Evolutionary conservation across 2,797 vertebrate species (phyloP).

Genomic region (Anableps anableps): DNA sequence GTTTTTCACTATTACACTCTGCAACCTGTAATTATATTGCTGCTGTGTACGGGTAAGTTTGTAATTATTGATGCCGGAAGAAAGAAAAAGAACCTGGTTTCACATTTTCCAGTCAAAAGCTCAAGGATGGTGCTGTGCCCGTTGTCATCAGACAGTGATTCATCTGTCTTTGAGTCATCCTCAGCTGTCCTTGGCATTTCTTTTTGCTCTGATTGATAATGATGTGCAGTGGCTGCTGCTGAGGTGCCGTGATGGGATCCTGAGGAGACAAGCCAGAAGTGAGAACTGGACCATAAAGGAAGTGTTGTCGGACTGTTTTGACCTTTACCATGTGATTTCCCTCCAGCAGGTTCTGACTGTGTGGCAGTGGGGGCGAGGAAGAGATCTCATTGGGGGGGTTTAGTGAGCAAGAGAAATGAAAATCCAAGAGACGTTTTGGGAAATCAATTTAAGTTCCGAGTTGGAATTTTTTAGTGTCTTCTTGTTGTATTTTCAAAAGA

Average conservation of each 20-base stretch:
- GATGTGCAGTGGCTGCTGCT: slow-evolving; percentile 25
- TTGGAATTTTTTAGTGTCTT: not conserved
- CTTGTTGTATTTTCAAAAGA: not conserved
- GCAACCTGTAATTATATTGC: slow-evolving; percentile 25
- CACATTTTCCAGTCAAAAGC: not conserved
- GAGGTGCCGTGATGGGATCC: slow-evolving; percentile 28
- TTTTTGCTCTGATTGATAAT: slow-evolving; percentile 28
- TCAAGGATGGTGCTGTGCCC: not conserved
- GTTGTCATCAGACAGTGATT: not conserved
- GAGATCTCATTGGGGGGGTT: not conserved
- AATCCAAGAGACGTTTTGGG: not conserved
- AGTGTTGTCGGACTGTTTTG: slow-evolving; percentile 28
- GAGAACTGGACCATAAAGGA: slow-evolving; percentile 31
- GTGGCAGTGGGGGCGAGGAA: not conserved
- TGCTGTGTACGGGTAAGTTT: slow-evolving; percentile 16
- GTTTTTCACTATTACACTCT: slow-evolving; percentile 26
- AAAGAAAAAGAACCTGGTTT: not conserved
- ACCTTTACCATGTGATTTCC: slow-evolving; percentile 48
- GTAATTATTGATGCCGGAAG: slow-evolving; percentile 24
- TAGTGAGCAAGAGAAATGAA: not conserved
- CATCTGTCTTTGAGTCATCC: slow-evolving; percentile 10
- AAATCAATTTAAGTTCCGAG: not conserved
- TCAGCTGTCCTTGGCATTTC: not conserved
- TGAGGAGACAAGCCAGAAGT: slow-evolving; percentile 19
- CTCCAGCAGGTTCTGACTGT: not conserved